Evolutionary conservation across 2,797 vertebrate genomes (phyloP).

Genomic region (Macropus fuliginosus): DNA sequence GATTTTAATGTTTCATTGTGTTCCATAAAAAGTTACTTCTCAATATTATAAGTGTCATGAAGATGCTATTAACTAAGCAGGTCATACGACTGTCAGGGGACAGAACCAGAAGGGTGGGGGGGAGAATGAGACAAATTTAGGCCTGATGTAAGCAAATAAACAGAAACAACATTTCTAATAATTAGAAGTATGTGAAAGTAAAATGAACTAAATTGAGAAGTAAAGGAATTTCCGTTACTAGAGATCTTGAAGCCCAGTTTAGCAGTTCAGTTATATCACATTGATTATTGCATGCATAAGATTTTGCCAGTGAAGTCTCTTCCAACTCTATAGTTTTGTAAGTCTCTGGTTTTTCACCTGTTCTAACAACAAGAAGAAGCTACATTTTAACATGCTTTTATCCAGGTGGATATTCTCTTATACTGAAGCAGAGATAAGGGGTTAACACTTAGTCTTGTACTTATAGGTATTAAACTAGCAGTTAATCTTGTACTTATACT

Average conservation of each 20-base stretch:
- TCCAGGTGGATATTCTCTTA: no score
- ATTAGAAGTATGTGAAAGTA: neutral
- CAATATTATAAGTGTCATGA: neutral
- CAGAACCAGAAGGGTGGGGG: neutral
- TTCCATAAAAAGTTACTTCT: neutral
- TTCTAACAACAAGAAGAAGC: neutral
- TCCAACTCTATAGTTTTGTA: neutral
- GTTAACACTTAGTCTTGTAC: neutral
- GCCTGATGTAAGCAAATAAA: neutral
- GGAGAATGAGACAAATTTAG: neutral
- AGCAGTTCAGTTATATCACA: neutral
- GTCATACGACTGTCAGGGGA: neutral
- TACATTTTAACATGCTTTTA: neutral
- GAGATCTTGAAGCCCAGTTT: neutral
- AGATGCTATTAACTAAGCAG: neutral
- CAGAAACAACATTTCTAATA: neutral
- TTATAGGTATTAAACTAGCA: no score
- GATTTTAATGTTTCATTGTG: neutral
- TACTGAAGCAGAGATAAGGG: neutral
- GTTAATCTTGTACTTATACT: no score
- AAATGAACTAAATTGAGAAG: neutral
- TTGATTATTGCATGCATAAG: neutral
- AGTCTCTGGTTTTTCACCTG: neutral
- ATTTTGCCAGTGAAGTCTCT: neutral
- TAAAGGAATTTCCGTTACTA: neutral